Conservation (phyloP, 2,888 invertebrate species). For the Lymantria dispar region DNA sequence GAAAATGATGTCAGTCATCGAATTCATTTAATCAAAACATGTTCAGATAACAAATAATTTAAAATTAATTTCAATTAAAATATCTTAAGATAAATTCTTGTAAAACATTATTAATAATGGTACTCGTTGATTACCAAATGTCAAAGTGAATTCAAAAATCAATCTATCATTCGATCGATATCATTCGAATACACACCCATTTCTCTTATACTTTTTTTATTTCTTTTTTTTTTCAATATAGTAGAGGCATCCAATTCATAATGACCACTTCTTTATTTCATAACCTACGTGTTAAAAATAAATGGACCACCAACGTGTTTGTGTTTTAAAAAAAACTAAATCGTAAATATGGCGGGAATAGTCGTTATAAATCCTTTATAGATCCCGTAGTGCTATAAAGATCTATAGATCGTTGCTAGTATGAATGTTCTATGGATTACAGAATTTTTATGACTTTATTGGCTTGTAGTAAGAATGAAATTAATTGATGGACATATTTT, state of each 20-base stretch:
- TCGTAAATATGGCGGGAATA: constrained; percentile 42
- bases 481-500: constrained; percentile 22
- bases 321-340: constrained; percentile 47
- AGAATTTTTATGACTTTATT: constrained; percentile 42
- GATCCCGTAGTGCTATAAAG: constrained; percentile 47
- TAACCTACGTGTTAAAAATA: constrained; percentile 29
- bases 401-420: constrained; percentile 41
- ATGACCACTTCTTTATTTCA: constrained; percentile 42
- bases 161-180: constrained; percentile 11
- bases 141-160: constrained; percentile 15
- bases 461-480: constrained; percentile 17
- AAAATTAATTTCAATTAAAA: neutral
- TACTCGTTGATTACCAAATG: constrained; percentile 10
- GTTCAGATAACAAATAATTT: neutral
- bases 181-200: constrained; percentile 13
- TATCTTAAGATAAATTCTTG: neutral
- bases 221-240: constrained; percentile 3
- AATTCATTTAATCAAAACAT: neutral
- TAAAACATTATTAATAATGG: neutral
- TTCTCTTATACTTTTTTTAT: constrained; percentile 10
- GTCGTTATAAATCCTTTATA: constrained; percentile 55
- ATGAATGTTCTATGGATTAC: constrained; percentile 53
- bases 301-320: constrained; percentile 52
- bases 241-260: constrained; percentile 17
- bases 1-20: neutral